Evolutionary conservation across 2,113 vertebrate genomes (phyloP).

Genomic region (Silurus meridionalis): DNA sequence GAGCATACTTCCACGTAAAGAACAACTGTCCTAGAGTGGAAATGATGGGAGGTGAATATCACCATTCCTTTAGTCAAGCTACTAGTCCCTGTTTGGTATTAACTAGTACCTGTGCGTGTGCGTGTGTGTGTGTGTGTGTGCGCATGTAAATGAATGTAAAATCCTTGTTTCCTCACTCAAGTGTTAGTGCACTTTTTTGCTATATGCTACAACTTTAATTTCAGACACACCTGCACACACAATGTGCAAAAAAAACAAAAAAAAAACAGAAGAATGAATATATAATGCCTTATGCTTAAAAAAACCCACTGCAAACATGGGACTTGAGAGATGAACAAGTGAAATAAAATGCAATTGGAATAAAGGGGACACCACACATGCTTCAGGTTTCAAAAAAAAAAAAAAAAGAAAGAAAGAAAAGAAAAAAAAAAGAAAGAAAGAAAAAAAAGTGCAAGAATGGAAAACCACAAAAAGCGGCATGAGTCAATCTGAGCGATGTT

Average conservation of each 20-base stretch:
- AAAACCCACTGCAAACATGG: neutral
- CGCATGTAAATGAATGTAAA: neutral
- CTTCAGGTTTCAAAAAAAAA: neutral
- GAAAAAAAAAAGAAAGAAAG: neutral
- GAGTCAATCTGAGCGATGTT: neutral
- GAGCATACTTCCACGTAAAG: slow-evolving; percentile 14
- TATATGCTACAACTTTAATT: slow-evolving; percentile 30
- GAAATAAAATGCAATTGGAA: slow-evolving; percentile 16
- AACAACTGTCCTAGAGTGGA: neutral
- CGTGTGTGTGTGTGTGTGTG: neutral
- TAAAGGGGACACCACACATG: slow-evolving; percentile 14
- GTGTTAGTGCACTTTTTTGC: slow-evolving; percentile 3
- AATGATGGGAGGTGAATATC: slow-evolving; percentile 1
- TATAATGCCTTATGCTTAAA: neutral
- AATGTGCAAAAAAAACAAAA: neutral
- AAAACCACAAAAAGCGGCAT: slow-evolving; percentile 3
- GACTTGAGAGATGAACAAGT: neutral
- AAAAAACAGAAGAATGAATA: neutral
- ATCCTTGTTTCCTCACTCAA: neutral
- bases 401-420: neutral
- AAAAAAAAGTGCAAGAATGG: slow-evolving; percentile 1
- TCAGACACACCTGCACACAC: slow-evolving; percentile 8
- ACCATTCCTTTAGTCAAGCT: slow-evolving; percentile 1
- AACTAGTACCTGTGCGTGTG: neutral
- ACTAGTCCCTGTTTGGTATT: neutral